phyloP scores from a whole-genome alignment of 2,888 invertebrate species.

The Hermaeophaga mercurialis region DNA sequence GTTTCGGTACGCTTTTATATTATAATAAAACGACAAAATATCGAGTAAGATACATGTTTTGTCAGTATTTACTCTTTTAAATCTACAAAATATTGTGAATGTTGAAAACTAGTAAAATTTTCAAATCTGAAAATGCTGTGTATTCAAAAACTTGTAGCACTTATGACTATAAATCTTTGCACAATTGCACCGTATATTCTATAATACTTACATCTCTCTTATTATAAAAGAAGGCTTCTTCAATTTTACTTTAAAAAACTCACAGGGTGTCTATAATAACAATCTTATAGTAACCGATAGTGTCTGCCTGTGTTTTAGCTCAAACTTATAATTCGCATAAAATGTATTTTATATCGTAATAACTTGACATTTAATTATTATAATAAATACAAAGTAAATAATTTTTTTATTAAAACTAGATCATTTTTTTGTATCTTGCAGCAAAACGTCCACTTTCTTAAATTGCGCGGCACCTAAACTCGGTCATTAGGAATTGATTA shows the following conservation, averaged over 20 bases:
- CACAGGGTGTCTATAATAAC: no score
- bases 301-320: no score
- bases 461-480: no score
- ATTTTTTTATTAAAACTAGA: not conserved
- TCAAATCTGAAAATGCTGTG: not conserved
- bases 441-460: no score
- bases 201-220: constrained; percentile 2
- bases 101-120: not conserved
- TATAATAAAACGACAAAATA: not conserved
- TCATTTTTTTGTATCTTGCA: not conserved
- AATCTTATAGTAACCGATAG: no score
- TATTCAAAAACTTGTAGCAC: constrained; percentile 12
- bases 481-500: no score
- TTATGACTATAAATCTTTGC: constrained; percentile 6
- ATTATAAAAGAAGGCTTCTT: not conserved
- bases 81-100: not conserved
- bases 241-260: no score
- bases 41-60: not conserved
- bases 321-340: no score
- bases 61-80: not conserved
- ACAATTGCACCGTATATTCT: not conserved
- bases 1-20: not conserved
- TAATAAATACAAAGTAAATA: no score
- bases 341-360: no score
- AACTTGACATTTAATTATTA: no score